Base-by-base conservation (phyloP, 2,113 vertebrate species). In the Pachycephala philippinensis region DNA sequence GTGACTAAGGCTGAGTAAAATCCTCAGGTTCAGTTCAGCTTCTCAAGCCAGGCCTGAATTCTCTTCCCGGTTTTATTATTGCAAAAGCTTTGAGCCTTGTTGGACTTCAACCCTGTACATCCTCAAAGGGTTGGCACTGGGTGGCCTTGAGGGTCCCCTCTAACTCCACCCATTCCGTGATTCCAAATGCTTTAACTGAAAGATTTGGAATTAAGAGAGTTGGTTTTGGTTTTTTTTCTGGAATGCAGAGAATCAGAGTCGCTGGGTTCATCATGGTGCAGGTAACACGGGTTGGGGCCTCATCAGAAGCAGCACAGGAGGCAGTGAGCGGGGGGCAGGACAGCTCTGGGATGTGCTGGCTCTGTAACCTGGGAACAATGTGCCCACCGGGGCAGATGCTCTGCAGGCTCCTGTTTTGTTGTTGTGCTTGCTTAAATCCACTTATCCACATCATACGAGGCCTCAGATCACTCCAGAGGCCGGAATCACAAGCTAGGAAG, bases 401-500 rank as follows among this genome's bases (percentile, higher is more conserved):
- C 72, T 44, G 31, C 42, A 71, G 39, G 59, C 40, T 72, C 15
- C 39, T 15, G 22, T 31, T 50, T 4, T 60, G 40, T 2, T 42
- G 22, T 28, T 10, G 74, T 39, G n/a, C 23, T 47, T 24, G 40
- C 40, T 79, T 16, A 44, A 59, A 64, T 64, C 17, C 35, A 19
- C 22, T 40, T 64, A 13, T 1, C 33, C 45, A 6, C 2, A 0
- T 57, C 27, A 10, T 15, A 3, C 1, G 3, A 37, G 70, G 45
- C 15, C 45, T 70, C 16, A 6, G 45, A 19, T 65, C 31, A 5
- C 61, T 42, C 2, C 5, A 40, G 52, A 35, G 47, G 37, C 61
- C 1, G 4, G 61, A 33, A 84, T 40, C 45, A 21, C 42, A 27
- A 37, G 23, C 13, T 13, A 63, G 57, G 53, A 37, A 31, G 33